Evolutionary conservation across 2,888 invertebrate species (phyloP), one percentile per base, ranked within the genome.

Genomic region (Actias luna): DNA sequence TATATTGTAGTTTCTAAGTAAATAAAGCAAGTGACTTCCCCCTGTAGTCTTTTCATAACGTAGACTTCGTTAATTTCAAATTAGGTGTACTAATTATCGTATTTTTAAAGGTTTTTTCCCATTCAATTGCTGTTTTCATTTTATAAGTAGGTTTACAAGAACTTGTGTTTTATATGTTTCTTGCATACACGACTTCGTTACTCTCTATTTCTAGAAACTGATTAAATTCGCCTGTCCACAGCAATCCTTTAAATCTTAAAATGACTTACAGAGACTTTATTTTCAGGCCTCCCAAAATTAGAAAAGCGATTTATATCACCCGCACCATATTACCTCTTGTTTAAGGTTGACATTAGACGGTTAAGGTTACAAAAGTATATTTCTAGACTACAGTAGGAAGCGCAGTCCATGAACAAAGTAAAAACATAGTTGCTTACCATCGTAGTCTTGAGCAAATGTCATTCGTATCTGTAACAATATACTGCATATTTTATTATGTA

Each of bases 381-480:
- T 22, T 10, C 46, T 22, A 18, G 2, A 22, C 12, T 25, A 22
- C 12, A 50, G 2, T 55, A 29, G 29, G 27, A 55, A 29, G 16
- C n/a, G 16, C 0, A n/a, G 16, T 29, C 16, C 29, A 29, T n/a
- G 10, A 29, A 55, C 16, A 29, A n/a, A 0, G 7, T 29, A 55
- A 5, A n/a, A 16, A 27, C 0, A 55, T 55, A 18, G 16, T 8
- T n/a, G 74, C 91, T 84, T 77, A 93, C 93, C 93, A 78, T 93
- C 93, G 77, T 93, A 93, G 78, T 93, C 93, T 88, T 93, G 93
- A 67, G 90, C 82, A 76, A 83, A 76, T 68, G 76, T 85, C 65
- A 83, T 75, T 71, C 78, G 84, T 69, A 90, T 76, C 93, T 93
- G 92, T 69, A 93, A 93, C 88, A 92, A 90, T 83, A 82, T 85